These are phyloP conservation scores for Carlito syrichta DNA, from an alignment of 2,113 vertebrate genomes.

Conservation along the genomic window DNA sequence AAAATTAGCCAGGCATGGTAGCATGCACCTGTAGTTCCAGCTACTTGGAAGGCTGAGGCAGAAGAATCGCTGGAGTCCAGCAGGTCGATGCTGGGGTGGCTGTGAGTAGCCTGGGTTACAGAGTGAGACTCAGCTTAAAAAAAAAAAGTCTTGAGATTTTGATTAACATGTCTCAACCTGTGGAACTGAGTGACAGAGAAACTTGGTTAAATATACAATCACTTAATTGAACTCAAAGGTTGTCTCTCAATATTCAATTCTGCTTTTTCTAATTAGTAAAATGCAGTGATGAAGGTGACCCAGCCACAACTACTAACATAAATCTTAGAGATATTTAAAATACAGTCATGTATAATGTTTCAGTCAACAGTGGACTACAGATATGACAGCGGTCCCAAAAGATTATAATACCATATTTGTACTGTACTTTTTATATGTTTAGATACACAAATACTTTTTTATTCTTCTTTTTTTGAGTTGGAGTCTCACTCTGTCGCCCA, in stretches of 20 bases:
- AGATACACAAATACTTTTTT: too few relatives aligned
- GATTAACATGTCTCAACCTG: conserved; percentile 87
- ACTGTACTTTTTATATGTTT: not conserved
- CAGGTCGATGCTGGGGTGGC: too few relatives aligned
- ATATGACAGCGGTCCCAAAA: not conserved
- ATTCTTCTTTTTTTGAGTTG: too few relatives aligned
- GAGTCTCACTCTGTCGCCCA: too few relatives aligned
- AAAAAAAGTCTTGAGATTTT: conserved; percentile 91
- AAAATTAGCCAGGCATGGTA: too few relatives aligned
- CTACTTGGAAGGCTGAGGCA: too few relatives aligned
- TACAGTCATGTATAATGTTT: not conserved
- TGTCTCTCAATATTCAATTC: conserved; percentile 95
- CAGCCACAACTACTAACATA: conserved; percentile 88
- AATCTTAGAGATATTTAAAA: conserved; percentile 92
- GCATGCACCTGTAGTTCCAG: too few relatives aligned
- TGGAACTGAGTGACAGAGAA: conserved; percentile 92
- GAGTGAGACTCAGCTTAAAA: too few relatives aligned
- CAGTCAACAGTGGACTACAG: not conserved
- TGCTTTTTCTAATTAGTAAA: conserved; percentile 95
- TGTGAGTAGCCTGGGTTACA: too few relatives aligned
- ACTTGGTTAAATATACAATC: conserved; percentile 92
- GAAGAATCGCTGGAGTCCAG: too few relatives aligned
- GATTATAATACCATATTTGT: not conserved
- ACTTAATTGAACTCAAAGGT: conserved; percentile 95
- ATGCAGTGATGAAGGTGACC: conserved; percentile 95